Evolutionary conservation across 2,797 vertebrate species (phyloP).

Genomic region (Phataginus tetradactyla): DNA sequence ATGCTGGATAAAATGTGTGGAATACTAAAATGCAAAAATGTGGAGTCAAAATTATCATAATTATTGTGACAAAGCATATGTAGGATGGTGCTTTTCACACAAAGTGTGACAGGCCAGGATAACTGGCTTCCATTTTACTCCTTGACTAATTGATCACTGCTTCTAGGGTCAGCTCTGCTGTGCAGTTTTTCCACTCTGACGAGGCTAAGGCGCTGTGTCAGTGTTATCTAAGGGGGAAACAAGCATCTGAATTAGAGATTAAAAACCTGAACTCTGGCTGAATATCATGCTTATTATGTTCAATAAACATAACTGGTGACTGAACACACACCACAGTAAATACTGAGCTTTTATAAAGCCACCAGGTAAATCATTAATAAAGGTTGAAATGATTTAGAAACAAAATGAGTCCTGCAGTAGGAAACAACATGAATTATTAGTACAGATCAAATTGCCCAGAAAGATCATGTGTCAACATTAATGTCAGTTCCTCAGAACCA

Average conservation of each 20-base stretch:
- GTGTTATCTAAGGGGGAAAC: no score
- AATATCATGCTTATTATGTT: neutral
- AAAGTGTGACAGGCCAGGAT: neutral
- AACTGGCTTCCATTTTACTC: neutral
- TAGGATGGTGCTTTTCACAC: neutral
- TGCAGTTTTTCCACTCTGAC: neutral
- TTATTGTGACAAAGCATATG: neutral
- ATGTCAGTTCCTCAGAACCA: neutral
- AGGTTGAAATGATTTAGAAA: neutral
- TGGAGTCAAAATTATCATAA: neutral
- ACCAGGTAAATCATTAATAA: constrained; percentile 47
- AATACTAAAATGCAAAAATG: neutral
- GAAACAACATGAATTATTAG: constrained; percentile 31
- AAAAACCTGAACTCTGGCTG: neutral
- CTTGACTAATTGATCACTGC: neutral
- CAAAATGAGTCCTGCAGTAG: neutral
- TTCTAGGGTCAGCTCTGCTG: neutral
- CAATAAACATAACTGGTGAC: neutral
- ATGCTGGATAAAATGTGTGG: neutral
- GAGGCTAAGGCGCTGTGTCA: neutral
- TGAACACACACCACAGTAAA: neutral
- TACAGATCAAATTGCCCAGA: constrained; percentile 35
- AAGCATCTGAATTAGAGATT: neutral
- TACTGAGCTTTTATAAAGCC: constrained; percentile 9
- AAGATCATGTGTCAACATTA: constrained; percentile 37